phyloP scores from a whole-genome alignment of 2,113 vertebrate species.

The Melanerpes aurifrons region DNA sequence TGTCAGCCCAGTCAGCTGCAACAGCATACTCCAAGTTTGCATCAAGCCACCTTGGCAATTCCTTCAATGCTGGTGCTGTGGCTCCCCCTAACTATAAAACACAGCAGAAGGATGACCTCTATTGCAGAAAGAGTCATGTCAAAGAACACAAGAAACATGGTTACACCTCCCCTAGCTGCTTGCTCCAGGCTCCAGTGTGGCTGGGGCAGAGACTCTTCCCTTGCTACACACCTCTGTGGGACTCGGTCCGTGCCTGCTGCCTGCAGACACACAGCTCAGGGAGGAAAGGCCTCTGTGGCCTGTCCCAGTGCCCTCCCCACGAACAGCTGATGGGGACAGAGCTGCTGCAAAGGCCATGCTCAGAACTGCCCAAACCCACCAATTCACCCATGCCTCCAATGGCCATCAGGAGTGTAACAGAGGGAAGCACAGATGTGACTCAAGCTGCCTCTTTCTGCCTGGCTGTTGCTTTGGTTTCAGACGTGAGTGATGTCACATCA shows the following conservation, averaged over 20 bases:
- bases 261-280: not conserved
- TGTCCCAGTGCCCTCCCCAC: not conserved
- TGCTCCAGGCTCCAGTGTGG: not conserved
- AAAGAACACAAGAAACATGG: slow-evolving; percentile 49
- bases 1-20: slow-evolving; percentile 90
- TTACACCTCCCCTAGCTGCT: slow-evolving; percentile 26
- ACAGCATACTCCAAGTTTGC: slow-evolving; percentile 90
- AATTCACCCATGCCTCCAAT: not conserved
- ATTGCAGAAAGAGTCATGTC: slow-evolving; percentile 59
- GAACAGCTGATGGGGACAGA: not conserved
- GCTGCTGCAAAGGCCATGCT: not conserved
- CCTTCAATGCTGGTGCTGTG: slow-evolving; percentile 91
- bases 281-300: not conserved
- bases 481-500: not conserved
- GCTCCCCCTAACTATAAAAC: slow-evolving; percentile 87
- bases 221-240: not conserved
- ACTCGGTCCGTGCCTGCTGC: not conserved
- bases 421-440: not conserved
- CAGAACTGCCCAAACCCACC: not conserved
- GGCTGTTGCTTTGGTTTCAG: not conserved
- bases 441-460: not conserved
- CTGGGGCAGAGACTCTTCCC: not conserved
- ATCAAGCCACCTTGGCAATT: slow-evolving; percentile 89
- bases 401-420: not conserved
- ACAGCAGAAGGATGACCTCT: slow-evolving; percentile 65